Base-by-base conservation (phyloP, 2,888 invertebrate genomes). In the Lasioglossum zephyrum region DNA sequence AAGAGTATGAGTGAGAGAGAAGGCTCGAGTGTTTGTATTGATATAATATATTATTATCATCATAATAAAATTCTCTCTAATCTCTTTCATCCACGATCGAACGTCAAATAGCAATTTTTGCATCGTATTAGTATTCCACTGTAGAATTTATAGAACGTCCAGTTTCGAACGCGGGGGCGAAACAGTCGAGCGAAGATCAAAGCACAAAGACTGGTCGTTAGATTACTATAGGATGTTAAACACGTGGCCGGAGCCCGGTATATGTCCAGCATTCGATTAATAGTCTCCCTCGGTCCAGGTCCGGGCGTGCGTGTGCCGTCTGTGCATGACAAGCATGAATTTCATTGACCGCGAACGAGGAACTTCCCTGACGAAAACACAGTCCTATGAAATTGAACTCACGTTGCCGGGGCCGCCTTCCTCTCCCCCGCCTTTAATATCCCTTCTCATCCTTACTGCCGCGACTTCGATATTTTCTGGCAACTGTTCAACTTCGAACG, bases 391-490 rank as follows among this genome's bases (percentile, higher is more conserved):
- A 63, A 79, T 79, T 47, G 73, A 8, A 73, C 6, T 57, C 57
- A 26, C 41, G 41, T 41, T 22, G 66, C 18, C 26, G n/a, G 60
- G 3, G 3, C 26, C 60, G 13, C 26, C 16, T 60, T 22, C 66
- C 66, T 31, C 66, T 16, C 31, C 66, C 66, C 16, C 53, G 39
- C 36, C 60, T 63, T 60, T 79, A 74, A 79, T 78, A 72, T 75
- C 66, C 31, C 77, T 36, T 66, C 60, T 44, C 18, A 4, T 63
- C 31, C 60, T 73, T 5, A 22, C 77, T 9, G 49, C 47, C 41
- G 47, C 66, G 36, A 70, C 69, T 77, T 49, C 49, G 49, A 77
- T 77, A 77, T 77, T 77, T 66, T 26, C 75, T 73, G 80, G 76
- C 73, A 49, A 69, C 47, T 18, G 44, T 70, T 78, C 78, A 72